Conservation (phyloP, 1,140 invertebrate species). For the Apis laboriosa region DNA sequence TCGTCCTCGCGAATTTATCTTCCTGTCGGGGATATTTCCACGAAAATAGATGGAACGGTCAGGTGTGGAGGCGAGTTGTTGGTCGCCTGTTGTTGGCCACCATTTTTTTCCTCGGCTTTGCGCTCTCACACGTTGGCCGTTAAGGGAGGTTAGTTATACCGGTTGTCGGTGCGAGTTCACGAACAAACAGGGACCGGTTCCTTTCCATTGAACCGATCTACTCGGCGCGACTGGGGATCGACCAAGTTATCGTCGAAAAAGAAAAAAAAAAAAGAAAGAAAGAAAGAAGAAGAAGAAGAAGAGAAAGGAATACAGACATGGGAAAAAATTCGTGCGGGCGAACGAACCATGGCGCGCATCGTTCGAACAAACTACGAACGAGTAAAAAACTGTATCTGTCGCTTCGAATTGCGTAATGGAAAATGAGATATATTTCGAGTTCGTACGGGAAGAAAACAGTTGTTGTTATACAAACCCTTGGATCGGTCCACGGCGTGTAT, state of each 20-base stretch:
- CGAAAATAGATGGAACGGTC: neutral
- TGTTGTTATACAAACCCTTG: neutral
- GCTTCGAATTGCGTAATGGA: too few relatives aligned
- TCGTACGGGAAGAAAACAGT: neutral
- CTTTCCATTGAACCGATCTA: constrained; percentile 70
- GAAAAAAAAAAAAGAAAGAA: neutral
- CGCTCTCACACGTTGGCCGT: constrained; percentile 59
- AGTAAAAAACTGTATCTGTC: too few relatives aligned
- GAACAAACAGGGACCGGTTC: constrained; percentile 69
- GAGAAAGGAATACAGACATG: neutral
- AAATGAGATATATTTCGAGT: too few relatives aligned
- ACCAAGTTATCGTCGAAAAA: constrained; percentile 54
- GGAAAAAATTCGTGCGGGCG: constrained; percentile 52
- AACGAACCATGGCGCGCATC: neutral
- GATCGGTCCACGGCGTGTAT: neutral
- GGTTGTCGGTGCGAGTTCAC: constrained; percentile 64
- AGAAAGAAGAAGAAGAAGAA: too few relatives aligned
- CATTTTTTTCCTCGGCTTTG: constrained; percentile 60
- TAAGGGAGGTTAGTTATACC: constrained; percentile 75
- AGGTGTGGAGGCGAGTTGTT: constrained; percentile 29
- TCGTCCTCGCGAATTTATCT: too few relatives aligned
- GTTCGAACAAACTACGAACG: too few relatives aligned
- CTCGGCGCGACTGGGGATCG: constrained; percentile 34
- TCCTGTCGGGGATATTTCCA: neutral
- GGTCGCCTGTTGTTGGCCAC: constrained; percentile 26